These are phyloP conservation scores for Crypturellus undulatus DNA, from an alignment of 2,113 vertebrate species.

Conservation along the genomic window DNA sequence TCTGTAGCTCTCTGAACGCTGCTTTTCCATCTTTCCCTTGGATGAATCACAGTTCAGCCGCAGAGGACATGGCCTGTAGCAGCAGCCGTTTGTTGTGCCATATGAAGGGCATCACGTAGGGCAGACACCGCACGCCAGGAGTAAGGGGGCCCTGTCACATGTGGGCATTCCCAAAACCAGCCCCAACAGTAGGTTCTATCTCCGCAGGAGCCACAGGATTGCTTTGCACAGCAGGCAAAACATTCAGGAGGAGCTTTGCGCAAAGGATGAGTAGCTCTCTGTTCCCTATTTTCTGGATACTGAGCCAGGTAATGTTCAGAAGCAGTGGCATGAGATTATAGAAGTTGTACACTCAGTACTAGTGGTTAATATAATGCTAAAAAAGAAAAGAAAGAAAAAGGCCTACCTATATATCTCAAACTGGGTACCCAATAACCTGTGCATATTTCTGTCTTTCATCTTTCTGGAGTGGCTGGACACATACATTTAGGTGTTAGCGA, in stretches of 20 bases:
- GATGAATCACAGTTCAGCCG: neutral
- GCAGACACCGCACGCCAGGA: neutral
- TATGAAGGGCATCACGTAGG: neutral
- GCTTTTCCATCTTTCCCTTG: neutral
- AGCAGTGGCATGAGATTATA: neutral
- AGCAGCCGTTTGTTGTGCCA: fast-evolving
- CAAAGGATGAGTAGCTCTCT: neutral
- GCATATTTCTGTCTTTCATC: neutral
- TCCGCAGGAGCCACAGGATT: neutral
- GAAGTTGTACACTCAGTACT: neutral
- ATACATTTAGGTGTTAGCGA: neutral
- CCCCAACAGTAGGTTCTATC: neutral
- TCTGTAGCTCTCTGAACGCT: neutral
- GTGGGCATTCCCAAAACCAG: neutral
- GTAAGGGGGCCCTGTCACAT: fast-evolving
- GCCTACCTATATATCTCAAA: neutral
- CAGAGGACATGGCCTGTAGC: neutral
- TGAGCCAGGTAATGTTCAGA: fast-evolving
- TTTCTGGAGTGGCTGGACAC: neutral
- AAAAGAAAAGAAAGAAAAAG: neutral
- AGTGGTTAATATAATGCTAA: neutral
- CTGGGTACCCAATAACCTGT: fast-evolving
- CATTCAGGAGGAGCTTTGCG: neutral
- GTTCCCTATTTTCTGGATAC: neutral
- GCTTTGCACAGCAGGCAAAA: neutral